Conservation (phyloP, 2,888 invertebrate genomes). For the Ormyrus thymus region DNA sequence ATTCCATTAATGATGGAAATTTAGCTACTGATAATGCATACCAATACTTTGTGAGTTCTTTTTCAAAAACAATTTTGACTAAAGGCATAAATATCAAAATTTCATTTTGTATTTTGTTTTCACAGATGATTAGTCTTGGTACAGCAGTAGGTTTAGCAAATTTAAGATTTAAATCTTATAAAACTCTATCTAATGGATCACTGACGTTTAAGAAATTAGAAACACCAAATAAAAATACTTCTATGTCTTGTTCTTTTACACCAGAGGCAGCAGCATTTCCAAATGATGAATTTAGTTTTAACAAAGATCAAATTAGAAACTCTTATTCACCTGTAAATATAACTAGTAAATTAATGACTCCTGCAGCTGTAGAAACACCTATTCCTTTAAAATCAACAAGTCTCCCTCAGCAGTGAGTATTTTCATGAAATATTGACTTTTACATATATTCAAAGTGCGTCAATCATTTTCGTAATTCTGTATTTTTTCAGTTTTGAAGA, state of each 20-base stretch:
- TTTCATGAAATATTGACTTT: not conserved
- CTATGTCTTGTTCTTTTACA: slow-evolving; percentile 33
- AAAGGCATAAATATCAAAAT: slow-evolving; percentile 6
- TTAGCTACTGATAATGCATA: slow-evolving; percentile 62
- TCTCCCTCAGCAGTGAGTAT: slow-evolving; percentile 31
- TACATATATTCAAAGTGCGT: not conserved
- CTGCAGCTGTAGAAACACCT: slow-evolving; percentile 57
- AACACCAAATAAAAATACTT: slow-evolving; percentile 53
- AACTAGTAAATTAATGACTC: slow-evolving; percentile 58
- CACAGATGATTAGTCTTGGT: slow-evolving; percentile 63
- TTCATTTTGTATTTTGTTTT: slow-evolving; percentile 40
- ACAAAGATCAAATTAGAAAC: slow-evolving; percentile 34
- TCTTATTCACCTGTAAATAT: slow-evolving; percentile 61
- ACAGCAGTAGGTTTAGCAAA: slow-evolving; percentile 64
- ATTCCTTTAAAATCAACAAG: slow-evolving; percentile 57
- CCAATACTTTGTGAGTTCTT: slow-evolving; percentile 65
- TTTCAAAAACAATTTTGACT: not conserved
- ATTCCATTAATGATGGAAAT: slow-evolving; percentile 59
- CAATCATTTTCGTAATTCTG: not conserved
- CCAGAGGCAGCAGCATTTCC: slow-evolving; percentile 21
- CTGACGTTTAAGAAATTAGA: slow-evolving; percentile 70
- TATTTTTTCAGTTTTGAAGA: not conserved
- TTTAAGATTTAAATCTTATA: slow-evolving; percentile 59
- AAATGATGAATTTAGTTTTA: slow-evolving; percentile 31
- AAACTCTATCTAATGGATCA: slow-evolving; percentile 53